Conservation (phyloP, 2,888 invertebrate genomes). For the Atrina japonica region DNA sequence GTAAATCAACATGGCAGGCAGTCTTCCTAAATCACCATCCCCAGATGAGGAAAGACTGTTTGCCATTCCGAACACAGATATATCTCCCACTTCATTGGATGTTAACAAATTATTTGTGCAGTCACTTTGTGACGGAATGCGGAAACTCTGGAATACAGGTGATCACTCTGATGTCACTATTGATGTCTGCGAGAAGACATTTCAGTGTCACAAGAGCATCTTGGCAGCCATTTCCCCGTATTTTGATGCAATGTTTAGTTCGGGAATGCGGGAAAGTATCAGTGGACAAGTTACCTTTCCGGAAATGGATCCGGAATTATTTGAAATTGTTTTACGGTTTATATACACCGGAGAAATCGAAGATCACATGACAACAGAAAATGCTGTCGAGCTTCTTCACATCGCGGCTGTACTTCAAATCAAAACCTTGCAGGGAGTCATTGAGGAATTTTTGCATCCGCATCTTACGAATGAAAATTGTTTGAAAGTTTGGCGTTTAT, state of each 20-base stretch:
- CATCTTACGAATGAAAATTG: constrained; percentile 86
- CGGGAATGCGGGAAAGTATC: constrained; percentile 70
- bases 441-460: constrained; percentile 88
- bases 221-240: constrained; percentile 72
- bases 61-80: too few species aligned
- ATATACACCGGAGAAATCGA: constrained; percentile 87
- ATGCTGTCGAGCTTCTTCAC: constrained; percentile 87
- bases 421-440: constrained; percentile 88
- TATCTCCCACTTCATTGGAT: too few species aligned
- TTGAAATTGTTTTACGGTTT: constrained; percentile 90
- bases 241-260: constrained; percentile 74
- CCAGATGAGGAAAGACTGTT: too few species aligned
- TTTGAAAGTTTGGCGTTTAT: constrained; percentile 82
- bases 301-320: constrained; percentile 86
- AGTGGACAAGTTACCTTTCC: constrained; percentile 67
- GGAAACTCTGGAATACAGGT: constrained; percentile 55
- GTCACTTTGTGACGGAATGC: constrained; percentile 56
- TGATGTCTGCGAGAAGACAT: constrained; percentile 64
- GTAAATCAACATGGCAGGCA: too few species aligned
- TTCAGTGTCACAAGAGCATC: constrained; percentile 71
- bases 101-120: too few species aligned
- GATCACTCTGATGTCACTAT: constrained; percentile 71
- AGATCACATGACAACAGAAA: constrained; percentile 88
- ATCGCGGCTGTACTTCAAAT: constrained; percentile 93
- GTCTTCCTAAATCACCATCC: too few species aligned